phyloP scores from a whole-genome alignment of 2,113 vertebrate genomes.

The Aldabrachelys gigantea region DNA sequence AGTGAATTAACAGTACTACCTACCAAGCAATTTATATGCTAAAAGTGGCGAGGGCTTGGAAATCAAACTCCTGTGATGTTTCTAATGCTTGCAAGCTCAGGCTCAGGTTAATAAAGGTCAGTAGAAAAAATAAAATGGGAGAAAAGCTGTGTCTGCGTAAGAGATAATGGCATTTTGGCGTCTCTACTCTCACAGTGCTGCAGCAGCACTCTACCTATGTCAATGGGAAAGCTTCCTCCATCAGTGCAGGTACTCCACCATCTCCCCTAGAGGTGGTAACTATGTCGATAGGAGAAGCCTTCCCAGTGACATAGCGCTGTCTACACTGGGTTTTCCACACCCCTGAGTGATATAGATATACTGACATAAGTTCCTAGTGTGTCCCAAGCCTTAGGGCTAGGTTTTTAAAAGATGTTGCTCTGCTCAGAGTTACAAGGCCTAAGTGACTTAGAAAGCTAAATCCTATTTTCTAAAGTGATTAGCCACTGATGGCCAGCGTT shows the following conservation, averaged over 20 bases:
- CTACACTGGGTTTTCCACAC: too few relatives aligned
- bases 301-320: too few relatives aligned
- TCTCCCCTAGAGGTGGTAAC: too few relatives aligned
- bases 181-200: not conserved
- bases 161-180: not conserved
- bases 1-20: slow-evolving; percentile 59
- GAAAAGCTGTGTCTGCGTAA: not conserved
- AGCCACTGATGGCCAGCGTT: too few relatives aligned
- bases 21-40: slow-evolving; percentile 38
- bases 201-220: not conserved
- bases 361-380: too few relatives aligned
- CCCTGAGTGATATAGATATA: too few relatives aligned
- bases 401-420: not conserved
- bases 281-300: too few relatives aligned
- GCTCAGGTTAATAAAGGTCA: not conserved
- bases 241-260: too few relatives aligned
- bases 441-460: accelerated
- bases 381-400: not conserved
- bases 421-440: not conserved
- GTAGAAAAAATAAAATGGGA: not conserved
- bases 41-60: slow-evolving; percentile 21
- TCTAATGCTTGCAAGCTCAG: not conserved
- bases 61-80: not conserved
- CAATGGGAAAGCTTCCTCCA: not conserved
- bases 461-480: not conserved